A percentile compares a stretch with the other conserved stretches of the same genome.
phyloP scores from a whole-genome alignment of 2,797 vertebrate species.

The Urocyon cinereoargenteus region DNA sequence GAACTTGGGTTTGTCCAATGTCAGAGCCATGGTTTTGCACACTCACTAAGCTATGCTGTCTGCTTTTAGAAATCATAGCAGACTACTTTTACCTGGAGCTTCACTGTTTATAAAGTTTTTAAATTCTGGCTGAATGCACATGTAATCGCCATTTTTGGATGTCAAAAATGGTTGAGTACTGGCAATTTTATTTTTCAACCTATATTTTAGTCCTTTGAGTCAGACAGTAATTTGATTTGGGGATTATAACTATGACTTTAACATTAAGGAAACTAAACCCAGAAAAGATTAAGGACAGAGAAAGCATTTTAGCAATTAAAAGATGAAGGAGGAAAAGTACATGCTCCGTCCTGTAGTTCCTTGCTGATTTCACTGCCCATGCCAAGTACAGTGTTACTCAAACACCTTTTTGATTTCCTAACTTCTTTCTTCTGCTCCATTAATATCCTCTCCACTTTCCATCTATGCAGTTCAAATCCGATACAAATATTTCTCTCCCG shows the following conservation, averaged over 20 bases:
- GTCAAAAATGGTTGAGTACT: slow-evolving; percentile 9
- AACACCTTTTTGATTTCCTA: neutral
- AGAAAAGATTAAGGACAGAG: neutral
- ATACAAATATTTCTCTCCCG: neutral
- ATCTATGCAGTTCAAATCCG: neutral
- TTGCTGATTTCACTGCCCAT: neutral
- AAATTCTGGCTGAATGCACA: neutral
- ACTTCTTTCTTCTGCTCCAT: neutral
- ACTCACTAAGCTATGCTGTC: neutral
- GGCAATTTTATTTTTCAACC: slow-evolving; percentile 30
- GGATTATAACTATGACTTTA: slow-evolving; percentile 16
- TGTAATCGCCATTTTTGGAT: neutral
- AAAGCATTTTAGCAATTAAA: neutral
- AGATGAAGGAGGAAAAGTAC: neutral
- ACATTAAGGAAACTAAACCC: neutral
- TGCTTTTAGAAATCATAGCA: neutral
- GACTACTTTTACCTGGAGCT: neutral
- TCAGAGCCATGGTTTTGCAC: neutral
- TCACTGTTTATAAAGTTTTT: neutral
- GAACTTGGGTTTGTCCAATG: neutral
- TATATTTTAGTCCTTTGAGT: neutral
- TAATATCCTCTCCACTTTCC: neutral
- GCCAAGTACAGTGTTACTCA: neutral
- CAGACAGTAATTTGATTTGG: neutral
- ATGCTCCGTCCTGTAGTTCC: neutral